phyloP scores from a whole-genome alignment of 2,797 vertebrate species.

The Gephyroberyx darwinii region DNA sequence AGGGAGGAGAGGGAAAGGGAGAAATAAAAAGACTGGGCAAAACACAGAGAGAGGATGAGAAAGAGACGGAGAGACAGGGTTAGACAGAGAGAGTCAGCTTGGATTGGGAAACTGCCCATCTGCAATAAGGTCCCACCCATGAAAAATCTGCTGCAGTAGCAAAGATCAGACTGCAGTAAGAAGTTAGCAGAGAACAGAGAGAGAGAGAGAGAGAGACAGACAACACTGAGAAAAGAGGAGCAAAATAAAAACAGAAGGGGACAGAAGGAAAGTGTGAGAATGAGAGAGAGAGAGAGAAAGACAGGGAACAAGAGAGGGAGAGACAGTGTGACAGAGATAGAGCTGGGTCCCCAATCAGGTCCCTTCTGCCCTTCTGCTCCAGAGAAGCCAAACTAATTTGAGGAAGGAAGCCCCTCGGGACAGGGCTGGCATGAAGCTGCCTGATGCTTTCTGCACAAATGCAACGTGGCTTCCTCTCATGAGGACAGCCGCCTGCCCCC shows the following conservation, averaged over 20 bases:
- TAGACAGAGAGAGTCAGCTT: slow-evolving; percentile 12
- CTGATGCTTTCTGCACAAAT: slow-evolving; percentile 57
- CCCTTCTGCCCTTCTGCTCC: slow-evolving; percentile 31
- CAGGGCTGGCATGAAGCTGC: neutral
- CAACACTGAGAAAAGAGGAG: neutral
- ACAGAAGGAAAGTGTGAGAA: neutral
- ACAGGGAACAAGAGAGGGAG: neutral
- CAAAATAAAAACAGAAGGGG: neutral
- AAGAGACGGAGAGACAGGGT: neutral
- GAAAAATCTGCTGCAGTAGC: slow-evolving; percentile 55
- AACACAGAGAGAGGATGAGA: neutral
- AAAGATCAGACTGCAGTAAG: slow-evolving; percentile 60
- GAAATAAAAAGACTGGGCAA: neutral
- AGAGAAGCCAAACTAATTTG: slow-evolving; percentile 52
- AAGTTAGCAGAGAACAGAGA: slow-evolving; percentile 34
- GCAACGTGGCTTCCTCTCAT: slow-evolving; percentile 55
- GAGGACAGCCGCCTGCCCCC: slow-evolving; percentile 53
- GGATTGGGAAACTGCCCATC: slow-evolving; percentile 18
- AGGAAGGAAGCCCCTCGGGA: slow-evolving; percentile 42
- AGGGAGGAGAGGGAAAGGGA: neutral
- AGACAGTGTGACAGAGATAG: slow-evolving; percentile 3
- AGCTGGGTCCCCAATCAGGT: slow-evolving; percentile 9
- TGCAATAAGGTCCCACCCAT: slow-evolving; percentile 51
- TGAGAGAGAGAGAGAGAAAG: neutral
- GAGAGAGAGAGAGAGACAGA: neutral